Percentiles rank a stretch among this genome's conserved stretches.
These are phyloP conservation scores for Chelidonichthys spinosus DNA, from an alignment of 2,797 vertebrate genomes.

Conservation along the genomic window DNA sequence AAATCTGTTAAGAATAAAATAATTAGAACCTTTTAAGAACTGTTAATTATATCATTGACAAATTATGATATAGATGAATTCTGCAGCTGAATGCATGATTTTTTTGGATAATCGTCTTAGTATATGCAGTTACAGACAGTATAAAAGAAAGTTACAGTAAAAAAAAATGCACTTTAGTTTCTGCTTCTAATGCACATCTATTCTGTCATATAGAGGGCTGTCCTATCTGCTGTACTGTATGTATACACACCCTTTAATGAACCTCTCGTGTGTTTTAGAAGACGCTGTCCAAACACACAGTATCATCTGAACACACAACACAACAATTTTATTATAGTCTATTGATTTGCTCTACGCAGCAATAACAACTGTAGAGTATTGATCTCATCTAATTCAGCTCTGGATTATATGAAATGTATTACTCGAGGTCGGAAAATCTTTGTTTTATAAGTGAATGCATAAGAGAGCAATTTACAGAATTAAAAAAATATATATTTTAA, in stretches of 20 bases:
- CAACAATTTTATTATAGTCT: slow-evolving; percentile 67
- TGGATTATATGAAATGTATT: slow-evolving; percentile 56
- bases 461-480: neutral
- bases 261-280: slow-evolving; percentile 15
- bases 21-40: neutral
- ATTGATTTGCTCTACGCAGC: slow-evolving; percentile 75
- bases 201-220: slow-evolving; percentile 6
- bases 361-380: slow-evolving; percentile 67
- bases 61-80: slow-evolving; percentile 4
- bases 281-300: slow-evolving; percentile 3
- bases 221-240: slow-evolving; percentile 7
- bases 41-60: neutral
- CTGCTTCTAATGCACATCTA: neutral
- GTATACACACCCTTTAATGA: slow-evolving; percentile 35
- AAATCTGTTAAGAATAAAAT: neutral
- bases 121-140: neutral
- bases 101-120: neutral
- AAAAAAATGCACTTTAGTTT: neutral
- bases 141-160: neutral
- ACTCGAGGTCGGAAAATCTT: slow-evolving; percentile 35
- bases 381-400: slow-evolving; percentile 63
- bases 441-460: slow-evolving; percentile 10
- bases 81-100: neutral
- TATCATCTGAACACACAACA: slow-evolving; percentile 51
- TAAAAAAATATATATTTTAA: neutral